Evolutionary conservation across 2,888 invertebrate genomes (phyloP).

Genomic region (Eledone cirrhosa): DNA sequence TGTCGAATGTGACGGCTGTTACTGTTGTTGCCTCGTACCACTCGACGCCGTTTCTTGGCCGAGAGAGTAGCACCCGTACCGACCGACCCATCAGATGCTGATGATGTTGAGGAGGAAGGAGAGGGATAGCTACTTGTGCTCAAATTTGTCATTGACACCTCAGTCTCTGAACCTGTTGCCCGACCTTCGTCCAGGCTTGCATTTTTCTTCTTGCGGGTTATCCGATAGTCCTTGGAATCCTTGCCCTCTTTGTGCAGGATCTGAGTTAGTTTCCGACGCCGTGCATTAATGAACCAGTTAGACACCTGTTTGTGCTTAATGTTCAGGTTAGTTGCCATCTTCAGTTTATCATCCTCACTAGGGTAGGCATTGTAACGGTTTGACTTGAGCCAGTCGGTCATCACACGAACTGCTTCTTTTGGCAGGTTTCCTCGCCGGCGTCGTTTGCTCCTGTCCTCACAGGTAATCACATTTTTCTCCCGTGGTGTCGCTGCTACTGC

Average conservation of each 20-base stretch:
- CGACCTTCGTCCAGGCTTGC: background rate
- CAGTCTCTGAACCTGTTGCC: background rate
- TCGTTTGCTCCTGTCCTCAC: background rate
- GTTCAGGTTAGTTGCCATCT: slow-evolving; percentile 85
- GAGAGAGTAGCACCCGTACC: background rate
- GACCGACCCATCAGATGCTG: background rate
- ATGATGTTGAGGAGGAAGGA: too few relatives aligned
- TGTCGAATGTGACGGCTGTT: background rate
- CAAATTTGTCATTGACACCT: background rate
- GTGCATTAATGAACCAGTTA: slow-evolving; percentile 96
- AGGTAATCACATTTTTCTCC: too few relatives aligned
- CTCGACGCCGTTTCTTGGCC: background rate
- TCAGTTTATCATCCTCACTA: slow-evolving; percentile 88
- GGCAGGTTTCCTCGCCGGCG: slow-evolving; percentile 90
- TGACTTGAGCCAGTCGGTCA: slow-evolving; percentile 92
- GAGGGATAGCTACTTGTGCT: background rate
- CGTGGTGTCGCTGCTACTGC: too few relatives aligned
- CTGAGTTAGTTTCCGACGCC: slow-evolving; percentile 74
- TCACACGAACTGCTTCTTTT: slow-evolving; percentile 89
- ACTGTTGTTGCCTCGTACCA: background rate
- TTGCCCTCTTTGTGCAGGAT: background rate
- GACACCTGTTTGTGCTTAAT: slow-evolving; percentile 85
- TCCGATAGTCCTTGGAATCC: background rate
- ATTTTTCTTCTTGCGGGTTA: slow-evolving; percentile 12
- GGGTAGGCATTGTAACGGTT: slow-evolving; percentile 96